Conservation (phyloP, 2,797 vertebrate genomes). For the Amblyraja radiata region DNA sequence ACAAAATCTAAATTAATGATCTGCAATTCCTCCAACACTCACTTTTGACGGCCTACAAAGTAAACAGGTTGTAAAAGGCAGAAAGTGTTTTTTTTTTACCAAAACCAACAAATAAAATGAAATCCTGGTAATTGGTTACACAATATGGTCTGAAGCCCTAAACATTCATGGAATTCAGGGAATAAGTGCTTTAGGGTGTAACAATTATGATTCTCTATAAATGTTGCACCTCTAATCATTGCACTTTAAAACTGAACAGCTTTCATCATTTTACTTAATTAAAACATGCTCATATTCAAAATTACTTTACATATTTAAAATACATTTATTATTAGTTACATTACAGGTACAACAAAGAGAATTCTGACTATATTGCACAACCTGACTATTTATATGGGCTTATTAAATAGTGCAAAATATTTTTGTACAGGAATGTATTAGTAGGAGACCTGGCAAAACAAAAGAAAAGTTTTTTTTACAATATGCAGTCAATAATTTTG, state of each 20-base stretch:
- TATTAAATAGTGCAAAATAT: slow-evolving; percentile 98
- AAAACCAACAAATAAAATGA: slow-evolving; percentile 23
- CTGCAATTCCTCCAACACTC: not conserved
- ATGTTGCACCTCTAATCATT: slow-evolving; percentile 26
- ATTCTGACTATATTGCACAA: slow-evolving; percentile 95
- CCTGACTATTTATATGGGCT: slow-evolving; percentile 78
- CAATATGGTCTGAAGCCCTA: not conserved
- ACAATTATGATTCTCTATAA: slow-evolving; percentile 23
- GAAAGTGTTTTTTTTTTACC: not conserved
- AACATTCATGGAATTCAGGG: not conserved
- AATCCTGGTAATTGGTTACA: not conserved
- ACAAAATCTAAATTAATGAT: not conserved
- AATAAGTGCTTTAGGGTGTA: slow-evolving; percentile 20
- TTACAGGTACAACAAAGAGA: slow-evolving; percentile 87
- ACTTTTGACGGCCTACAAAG: slow-evolving; percentile 2
- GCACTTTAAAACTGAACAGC: slow-evolving; percentile 27
- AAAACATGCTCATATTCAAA: slow-evolving; percentile 87
- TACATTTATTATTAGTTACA: slow-evolving; percentile 89
- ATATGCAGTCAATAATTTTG: slow-evolving; percentile 70
- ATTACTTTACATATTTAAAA: slow-evolving; percentile 99
- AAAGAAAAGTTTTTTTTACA: slow-evolving; percentile 73
- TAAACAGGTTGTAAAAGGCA: slow-evolving; percentile 24
- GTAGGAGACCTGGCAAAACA: slow-evolving; percentile 66
- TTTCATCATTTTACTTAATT: slow-evolving; percentile 56
- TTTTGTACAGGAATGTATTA: slow-evolving; percentile 92